Base-by-base conservation (phyloP, 2,888 invertebrate species). In the Crioceris asparagi region DNA sequence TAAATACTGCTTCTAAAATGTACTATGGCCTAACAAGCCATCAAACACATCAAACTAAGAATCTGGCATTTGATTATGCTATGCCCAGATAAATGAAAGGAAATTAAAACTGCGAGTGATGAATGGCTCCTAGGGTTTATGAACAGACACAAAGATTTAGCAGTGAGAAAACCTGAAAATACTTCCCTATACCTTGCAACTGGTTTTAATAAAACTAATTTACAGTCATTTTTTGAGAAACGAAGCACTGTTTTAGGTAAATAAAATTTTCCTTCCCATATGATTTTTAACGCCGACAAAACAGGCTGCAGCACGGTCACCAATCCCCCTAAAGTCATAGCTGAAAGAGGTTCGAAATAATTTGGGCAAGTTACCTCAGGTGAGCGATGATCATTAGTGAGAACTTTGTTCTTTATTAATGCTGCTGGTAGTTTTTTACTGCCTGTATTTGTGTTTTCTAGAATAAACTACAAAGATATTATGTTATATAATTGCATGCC, bases 321-420 rank as follows among this genome's bases (percentile, higher is more conserved):
- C 11, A 43, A 45, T 4, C 39, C 46, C 10, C 43, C 36, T 2
- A 44, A 39, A 17, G 44, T 46, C 17, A 36, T 44, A 42, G 40
- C 40, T 14, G 36, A 21, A 31, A 15, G 36, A 35, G 41, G 41
- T 21, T 19, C 32, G 12, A 44, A 42, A 32, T 40, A 44, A 30
- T 31, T 39, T 3, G 37, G 43, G 1, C 40, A 44, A 36, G 17
- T 40, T 16, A 29, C 32, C 8, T 32, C 23, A 32, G 4, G 5
- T 30, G 15, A 30, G 16, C 8, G 30, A 14, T 14, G 30, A 16
- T 6, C 30, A 14, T 30, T 30, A 16, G 30, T 30, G 15, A 30
- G 6, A 30, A 30, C 30, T 30, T 16, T 30, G 15, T 30, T 30
- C 4, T 30, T 30, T 15, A 30, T 30, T 30, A 30, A 30, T 30